Evolutionary conservation across 1,140 invertebrate species (phyloP), one percentile per base, ranked within the genome.

Genomic region (Ruditapes philippinarum): DNA sequence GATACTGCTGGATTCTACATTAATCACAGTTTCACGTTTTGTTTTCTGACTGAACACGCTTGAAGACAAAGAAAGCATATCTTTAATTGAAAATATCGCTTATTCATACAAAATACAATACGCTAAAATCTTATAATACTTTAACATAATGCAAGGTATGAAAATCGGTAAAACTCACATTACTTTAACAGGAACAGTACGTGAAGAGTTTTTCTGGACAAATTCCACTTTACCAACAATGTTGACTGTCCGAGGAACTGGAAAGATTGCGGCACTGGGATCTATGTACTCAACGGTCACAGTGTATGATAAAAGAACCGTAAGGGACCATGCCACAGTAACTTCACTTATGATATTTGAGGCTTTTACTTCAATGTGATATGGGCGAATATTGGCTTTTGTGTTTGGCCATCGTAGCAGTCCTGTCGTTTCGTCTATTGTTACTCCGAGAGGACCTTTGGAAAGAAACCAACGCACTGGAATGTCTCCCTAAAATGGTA

Each of bases 141-240:
- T 74, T 74, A 22, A 45, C 36, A 38, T n/a, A 22, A 0, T n/a
- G n/a, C n/a, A n/a, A n/a, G n/a, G n/a, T n/a, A n/a, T n/a, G n/a
- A n/a, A n/a, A n/a, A n/a, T n/a, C 45, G n/a, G 65, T 0, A 25
- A 2, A 22, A 60, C 49, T 74, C 76, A 89, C 88, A 70, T 51
- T n/a, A 89, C 49, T 68, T 89, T n/a, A 19, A 83, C 68, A 7
- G 51, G 70, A 42, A 73, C 88, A 36, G 65, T n/a, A 22, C 80
- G 33, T n/a, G 22, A 14, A 0, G 19, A 17, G 0, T 28, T 45
- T n/a, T 31, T 42, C 11, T 45, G n/a, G 0, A 62, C 19, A 42
- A 83, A 91, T 11, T 3, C 62, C 5, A 91, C 76, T 76, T 76
- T 73, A n/a, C 91, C 91, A n/a, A 68, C 49, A 12, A 92, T 86